Percentiles rank a stretch among this genome's conserved stretches.
phyloP scores from a whole-genome alignment of 2,888 invertebrate species.

The Idaea aversata region DNA sequence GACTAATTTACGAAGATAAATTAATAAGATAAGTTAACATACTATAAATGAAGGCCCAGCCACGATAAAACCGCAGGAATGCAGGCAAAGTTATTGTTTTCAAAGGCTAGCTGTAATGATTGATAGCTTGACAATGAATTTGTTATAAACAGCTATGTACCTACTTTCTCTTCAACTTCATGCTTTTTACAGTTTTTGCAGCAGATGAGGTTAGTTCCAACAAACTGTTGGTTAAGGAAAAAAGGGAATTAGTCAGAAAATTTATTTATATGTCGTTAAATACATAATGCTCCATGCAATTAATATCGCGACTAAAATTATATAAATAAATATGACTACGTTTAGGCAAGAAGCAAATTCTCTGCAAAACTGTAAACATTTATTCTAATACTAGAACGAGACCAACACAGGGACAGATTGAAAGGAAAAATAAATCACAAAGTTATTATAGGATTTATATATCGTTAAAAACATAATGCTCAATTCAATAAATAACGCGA shows the following conservation, averaged over 20 bases:
- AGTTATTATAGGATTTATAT: too few species aligned
- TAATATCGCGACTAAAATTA: not conserved
- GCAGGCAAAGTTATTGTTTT: too few species aligned
- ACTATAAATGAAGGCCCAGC: not conserved
- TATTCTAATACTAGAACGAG: not conserved
- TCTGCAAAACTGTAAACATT: not conserved
- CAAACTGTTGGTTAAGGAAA: too few species aligned
- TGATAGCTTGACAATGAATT: too few species aligned
- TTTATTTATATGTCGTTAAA: not conserved
- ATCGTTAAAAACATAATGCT: too few species aligned
- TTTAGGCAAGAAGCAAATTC: not conserved
- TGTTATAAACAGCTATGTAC: too few species aligned
- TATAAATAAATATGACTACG: not conserved
- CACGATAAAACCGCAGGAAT: not conserved
- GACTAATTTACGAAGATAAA: not conserved
- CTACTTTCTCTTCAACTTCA: too few species aligned
- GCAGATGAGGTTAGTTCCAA: too few species aligned
- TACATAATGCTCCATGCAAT: not conserved
- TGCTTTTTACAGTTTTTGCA: too few species aligned
- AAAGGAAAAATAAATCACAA: not conserved
- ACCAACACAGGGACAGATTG: not conserved
- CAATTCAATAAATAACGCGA: not conserved
- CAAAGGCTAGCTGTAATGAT: too few species aligned
- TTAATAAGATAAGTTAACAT: not conserved
- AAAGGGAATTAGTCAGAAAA: not conserved